These are phyloP conservation scores for Gambusia holbrooki DNA, from an alignment of 2,113 vertebrate species.

Conservation along the genomic window DNA sequence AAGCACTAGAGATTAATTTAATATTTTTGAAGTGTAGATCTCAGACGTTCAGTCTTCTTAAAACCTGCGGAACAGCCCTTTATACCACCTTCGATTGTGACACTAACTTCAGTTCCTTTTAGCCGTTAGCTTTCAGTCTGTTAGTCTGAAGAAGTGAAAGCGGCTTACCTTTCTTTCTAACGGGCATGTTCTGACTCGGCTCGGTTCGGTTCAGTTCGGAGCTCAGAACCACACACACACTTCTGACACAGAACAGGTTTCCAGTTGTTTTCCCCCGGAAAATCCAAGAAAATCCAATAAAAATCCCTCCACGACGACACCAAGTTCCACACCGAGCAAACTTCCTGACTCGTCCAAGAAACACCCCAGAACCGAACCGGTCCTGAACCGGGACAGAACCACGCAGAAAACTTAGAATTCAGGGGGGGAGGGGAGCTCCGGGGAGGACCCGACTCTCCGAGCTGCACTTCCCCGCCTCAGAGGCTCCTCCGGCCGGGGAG, in stretches of 20 bases:
- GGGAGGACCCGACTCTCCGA: constrained; percentile 17
- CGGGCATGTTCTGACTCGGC: constrained; percentile 83
- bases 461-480: constrained; percentile 31
- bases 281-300: constrained; percentile 33
- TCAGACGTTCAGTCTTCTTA: neutral
- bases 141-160: constrained; percentile 33
- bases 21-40: neutral
- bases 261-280: neutral
- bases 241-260: constrained; percentile 8
- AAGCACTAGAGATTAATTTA: too few species aligned
- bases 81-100: neutral
- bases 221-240: constrained; percentile 44
- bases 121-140: constrained; percentile 59
- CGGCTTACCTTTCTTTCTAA: constrained; percentile 91
- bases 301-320: constrained; percentile 42
- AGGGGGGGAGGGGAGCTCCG: neutral
- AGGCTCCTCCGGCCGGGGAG: constrained; percentile 46
- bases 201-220: constrained; percentile 33
- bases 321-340: constrained; percentile 34
- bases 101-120: constrained; percentile 16
- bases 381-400: constrained; percentile 7
- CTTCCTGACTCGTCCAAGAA: neutral
- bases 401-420: neutral
- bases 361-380: neutral
- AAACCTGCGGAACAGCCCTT: neutral